Evolutionary conservation across 30 jellyfish, hydroid and myxozoan genomes (phyloP).

Genomic region (Aurelia sp.): DNA sequence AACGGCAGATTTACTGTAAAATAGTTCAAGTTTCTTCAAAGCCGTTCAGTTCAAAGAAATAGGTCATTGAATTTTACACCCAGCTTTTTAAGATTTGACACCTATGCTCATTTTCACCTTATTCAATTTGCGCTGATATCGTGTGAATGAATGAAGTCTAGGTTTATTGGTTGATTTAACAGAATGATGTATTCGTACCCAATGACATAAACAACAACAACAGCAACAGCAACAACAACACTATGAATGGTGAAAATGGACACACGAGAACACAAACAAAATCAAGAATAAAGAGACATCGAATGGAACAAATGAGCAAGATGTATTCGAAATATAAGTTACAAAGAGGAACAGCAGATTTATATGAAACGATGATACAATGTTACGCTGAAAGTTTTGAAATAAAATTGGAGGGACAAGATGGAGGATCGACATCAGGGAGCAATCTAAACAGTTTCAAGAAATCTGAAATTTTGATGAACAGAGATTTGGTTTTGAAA

Average conservation of each 20-base stretch:
- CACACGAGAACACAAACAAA: conserved; percentile 49
- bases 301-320: conserved; percentile 79
- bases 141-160: background rate
- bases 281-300: conserved; percentile 49
- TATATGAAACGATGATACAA: conserved; percentile 77
- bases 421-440: background rate
- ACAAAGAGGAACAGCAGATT: conserved; percentile 81
- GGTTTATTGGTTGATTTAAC: background rate
- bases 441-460: conserved; percentile 24
- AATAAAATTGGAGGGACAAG: conserved; percentile 26
- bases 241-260: background rate
- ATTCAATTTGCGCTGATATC: too few species aligned
- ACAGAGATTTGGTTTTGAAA: conserved; percentile 80
- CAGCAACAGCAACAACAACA: conserved; percentile 6
- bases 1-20: too few species aligned
- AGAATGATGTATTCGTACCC: conserved; percentile 37
- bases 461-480: conserved; percentile 68
- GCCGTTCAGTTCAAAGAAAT: too few species aligned
- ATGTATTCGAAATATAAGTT: conserved; percentile 64
- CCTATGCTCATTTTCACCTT: too few species aligned
- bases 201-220: conserved; percentile 1
- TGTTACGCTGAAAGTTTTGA: conserved; percentile 78
- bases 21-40: too few species aligned
- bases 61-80: too few species aligned
- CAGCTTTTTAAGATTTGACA: too few species aligned